Base-by-base conservation (phyloP, 2,888 invertebrate genomes). In the Hydrotaea diabolus region DNA sequence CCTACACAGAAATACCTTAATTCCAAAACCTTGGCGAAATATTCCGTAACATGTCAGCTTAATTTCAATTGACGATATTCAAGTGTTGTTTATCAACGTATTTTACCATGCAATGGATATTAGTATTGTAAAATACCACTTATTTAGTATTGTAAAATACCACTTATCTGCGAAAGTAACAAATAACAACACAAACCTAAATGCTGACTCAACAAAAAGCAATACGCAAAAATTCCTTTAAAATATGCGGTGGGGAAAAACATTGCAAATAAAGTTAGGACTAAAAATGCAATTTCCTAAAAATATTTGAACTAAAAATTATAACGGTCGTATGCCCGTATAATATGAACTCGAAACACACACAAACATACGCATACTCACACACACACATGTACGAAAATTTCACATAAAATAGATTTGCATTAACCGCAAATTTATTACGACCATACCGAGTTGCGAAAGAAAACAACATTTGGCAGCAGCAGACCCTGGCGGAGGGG, bases 371-470 rank as follows among this genome's bases (percentile, higher is more conserved):
- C 15, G 3, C 11, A 2, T 4, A 7, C 43, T 9, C 49, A 49
- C 3, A 49, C 13, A n/a, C 49, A 15, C 59, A 39, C 26, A 59
- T 26, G 23, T 59, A 13, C 17, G 17, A n/a, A n/a, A n/a, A n/a
- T n/a, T n/a, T n/a, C n/a, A n/a, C n/a, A n/a, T n/a, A n/a, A n/a
- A n/a, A 39, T 66, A 66, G 17, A 39, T 66, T 66, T 66, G 43
- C 39, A 39, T 66, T 66, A 66, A 66, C 66, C 66, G 39, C 66
- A 66, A 39, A 66, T 66, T 66, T 66, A 66, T 66, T 66, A 66
- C 21, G 66, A 21, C 31, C 53, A 72, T n/a, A n/a, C n/a, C n/a
- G n/a, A 36, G 15, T 5, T 71, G 39, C 4, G 9, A 26, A 49
- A 49, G 23, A 49, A 62, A 53, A 26, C 15, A 9, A 59, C 15